Evolutionary conservation across 2,113 vertebrate genomes (phyloP), one percentile per base, ranked within the genome.

Genomic region (Heterochromis multidens): DNA sequence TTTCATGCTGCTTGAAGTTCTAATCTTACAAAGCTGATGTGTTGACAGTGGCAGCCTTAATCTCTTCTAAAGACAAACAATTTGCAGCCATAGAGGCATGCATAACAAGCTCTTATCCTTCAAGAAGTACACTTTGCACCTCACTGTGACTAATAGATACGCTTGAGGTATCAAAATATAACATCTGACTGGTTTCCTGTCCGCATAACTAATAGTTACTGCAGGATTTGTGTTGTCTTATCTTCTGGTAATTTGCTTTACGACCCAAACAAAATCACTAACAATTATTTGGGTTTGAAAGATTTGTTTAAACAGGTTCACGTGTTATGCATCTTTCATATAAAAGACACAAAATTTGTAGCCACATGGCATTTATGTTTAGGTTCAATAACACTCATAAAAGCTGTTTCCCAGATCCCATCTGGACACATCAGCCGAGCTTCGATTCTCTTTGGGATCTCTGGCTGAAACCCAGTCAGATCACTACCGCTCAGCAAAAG

Each of bases 381-480:
- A 46, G 52, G 8, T 63, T 60, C 16, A 14, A 23, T 3, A 3
- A 78, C 37, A 23, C 40, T 79, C 35, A 77, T 76, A 4, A 9
- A 61, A 52, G 11, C 19, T 79, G 27, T 56, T 52, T 57, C 67
- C 54, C 87, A 99, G 99, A 91, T 96, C 98, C 94, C 99, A 98
- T 81, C 94, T 99, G 83, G 99, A 99, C 83, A 95, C 97, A 14
- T 98, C 99, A 1, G 88, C 96, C 52, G 99, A 99, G 91, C 92
- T 99, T 70, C 95, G 98, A 5, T 99, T 98, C 91, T 99, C 99
- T 1, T 92, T 99, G 81, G 97, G 98, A 19, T 99, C 99, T 33
- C 94, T 99, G 29, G 97, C 97, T 54, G 99, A 99, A 77, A 97
- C 97, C 77, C 99, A 99, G 93, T 95, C 97, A 27, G 99, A 99